Evolutionary conservation across 1,140 invertebrate species (phyloP).

Genomic region (Drosophila parabipectinata): DNA sequence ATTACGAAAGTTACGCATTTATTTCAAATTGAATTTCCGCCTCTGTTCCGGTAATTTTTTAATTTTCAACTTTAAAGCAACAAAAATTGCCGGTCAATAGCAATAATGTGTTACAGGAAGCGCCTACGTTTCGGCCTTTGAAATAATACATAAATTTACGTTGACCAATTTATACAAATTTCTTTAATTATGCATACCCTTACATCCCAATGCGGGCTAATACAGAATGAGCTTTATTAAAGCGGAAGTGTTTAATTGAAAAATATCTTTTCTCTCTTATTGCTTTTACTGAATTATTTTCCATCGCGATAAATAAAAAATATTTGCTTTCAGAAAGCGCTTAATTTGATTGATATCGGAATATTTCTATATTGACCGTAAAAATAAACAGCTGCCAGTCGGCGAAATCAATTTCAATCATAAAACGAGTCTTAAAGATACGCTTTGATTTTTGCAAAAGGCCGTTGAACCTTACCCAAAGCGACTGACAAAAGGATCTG

Average conservation of each 20-base stretch:
- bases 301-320: not conserved
- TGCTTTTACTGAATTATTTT: not conserved
- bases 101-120: constrained; percentile 51
- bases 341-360: constrained; percentile 45
- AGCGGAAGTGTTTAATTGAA: constrained; percentile 31
- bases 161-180: constrained; percentile 15
- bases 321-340: constrained; percentile 20
- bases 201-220: constrained; percentile 5
- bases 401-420: constrained; percentile 22
- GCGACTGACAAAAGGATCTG: constrained; percentile 13
- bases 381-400: constrained; percentile 32
- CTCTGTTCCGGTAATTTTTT: constrained; percentile 38
- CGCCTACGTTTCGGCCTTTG: constrained; percentile 17
- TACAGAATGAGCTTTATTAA: constrained; percentile 3
- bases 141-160: constrained; percentile 40
- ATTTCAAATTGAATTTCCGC: constrained; percentile 68
- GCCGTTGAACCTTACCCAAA: constrained; percentile 54
- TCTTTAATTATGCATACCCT: constrained; percentile 28
- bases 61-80: constrained; percentile 34
- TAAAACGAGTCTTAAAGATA: constrained; percentile 23
- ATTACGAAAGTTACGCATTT: constrained; percentile 65
- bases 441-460: constrained; percentile 32
- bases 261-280: not conserved
- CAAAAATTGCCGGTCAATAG: constrained; percentile 20
- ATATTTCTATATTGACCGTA: constrained; percentile 15